Base-by-base conservation (phyloP, 2,888 invertebrate species). In the Litoditis marina region DNA sequence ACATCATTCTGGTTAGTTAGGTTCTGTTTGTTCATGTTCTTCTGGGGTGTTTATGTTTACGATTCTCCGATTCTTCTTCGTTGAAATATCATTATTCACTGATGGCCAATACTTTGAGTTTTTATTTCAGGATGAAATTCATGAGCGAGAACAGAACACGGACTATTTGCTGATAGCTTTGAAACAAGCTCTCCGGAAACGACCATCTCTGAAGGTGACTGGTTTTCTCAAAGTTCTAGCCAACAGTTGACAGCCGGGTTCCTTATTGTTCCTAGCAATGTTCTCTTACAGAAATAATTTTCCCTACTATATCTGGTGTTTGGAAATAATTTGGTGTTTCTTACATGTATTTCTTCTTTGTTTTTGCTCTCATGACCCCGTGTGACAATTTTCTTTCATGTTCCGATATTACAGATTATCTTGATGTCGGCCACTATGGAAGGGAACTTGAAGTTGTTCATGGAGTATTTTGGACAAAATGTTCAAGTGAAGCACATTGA, bases 381-480 rank as follows among this genome's bases (percentile, higher is more conserved):
- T n/a, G n/a, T n/a, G n/a, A n/a, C n/a, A n/a, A n/a, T n/a, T n/a
- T 47, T 8, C 49, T 50, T 31, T 42, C 19, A 32, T 16, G 8
- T 2, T 34, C 2, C 6, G 27, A 22, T 50, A 8, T 53, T 71
- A 52, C 47, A 73, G 72, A 67, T 95, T 0, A 87, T 96, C 51
- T 87, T 96, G 49, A 95, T 96, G 94, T 94, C 94, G 2, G 95
- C 95, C 13, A 92, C 94, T 0, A 88, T 93, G 83, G 81, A 80
- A 28, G 80, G 78, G 32, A 92, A 95, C 82, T 88, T 90, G 49
- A 87, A 88, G 62, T 88, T 91, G 68, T 91, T 94, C 85, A 86
- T 89, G 52, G 87, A 88, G 39, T 96, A 94, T 84, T 95, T 95
- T 84, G 88, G 88, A 7, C 61, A 68, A 2, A 44, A 58, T 25